These are phyloP conservation scores for Tenebrosternarchus preto DNA, from an alignment of 2,113 vertebrate genomes.

Conservation along the genomic window DNA sequence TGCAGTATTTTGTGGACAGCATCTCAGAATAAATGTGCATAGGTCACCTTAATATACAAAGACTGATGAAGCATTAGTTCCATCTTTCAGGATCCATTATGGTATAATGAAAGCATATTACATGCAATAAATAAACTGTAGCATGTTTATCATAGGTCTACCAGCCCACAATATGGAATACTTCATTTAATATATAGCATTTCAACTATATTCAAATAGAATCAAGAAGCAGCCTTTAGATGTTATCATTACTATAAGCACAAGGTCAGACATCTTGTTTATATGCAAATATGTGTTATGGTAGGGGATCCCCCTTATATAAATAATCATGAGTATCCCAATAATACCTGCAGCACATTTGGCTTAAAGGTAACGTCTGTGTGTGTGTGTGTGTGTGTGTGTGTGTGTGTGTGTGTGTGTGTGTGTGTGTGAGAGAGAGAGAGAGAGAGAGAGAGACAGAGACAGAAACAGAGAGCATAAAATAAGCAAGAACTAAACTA, in stretches of 20 bases:
- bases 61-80: too few species aligned
- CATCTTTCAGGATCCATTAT: neutral
- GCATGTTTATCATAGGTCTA: too few species aligned
- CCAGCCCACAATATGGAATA: too few species aligned
- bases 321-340: neutral
- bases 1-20: neutral
- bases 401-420: neutral
- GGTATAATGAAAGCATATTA: neutral
- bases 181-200: too few species aligned
- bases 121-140: neutral
- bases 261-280: neutral
- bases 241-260: neutral
- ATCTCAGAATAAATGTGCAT: neutral
- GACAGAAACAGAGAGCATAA: neutral
- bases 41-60: neutral
- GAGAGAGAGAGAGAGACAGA: constrained; percentile 20
- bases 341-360: neutral
- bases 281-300: neutral
- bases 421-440: neutral
- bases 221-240: too few species aligned
- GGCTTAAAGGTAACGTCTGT: neutral
- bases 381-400: neutral
- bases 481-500: neutral
- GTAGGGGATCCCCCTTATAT: neutral
- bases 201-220: too few species aligned